Base-by-base conservation (phyloP, 2,888 invertebrate species). In the Gasteruption jaculator region DNA sequence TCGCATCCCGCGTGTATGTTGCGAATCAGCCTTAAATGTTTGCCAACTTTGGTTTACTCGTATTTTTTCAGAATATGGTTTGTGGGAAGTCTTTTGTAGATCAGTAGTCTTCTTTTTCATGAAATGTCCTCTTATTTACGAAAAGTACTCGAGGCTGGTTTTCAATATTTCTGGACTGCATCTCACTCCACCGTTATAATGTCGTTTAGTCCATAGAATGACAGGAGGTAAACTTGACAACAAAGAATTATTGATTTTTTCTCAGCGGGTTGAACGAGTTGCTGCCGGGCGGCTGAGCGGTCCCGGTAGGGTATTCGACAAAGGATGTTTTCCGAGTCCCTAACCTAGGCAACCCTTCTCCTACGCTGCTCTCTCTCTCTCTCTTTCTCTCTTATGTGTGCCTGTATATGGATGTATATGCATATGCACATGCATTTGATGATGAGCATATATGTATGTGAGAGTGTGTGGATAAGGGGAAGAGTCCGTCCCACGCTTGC, bases 301-400 rank as follows among this genome's bases (percentile, higher is more conserved):
- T 65, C 65, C 63, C 66, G 65, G 61, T 61, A 62, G 67, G 64
- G 66, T 66, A 64, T 67, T 65, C 62, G 65, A 68, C 68, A 69
- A 68, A 69, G 66, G 65, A 66, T 67, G 65, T 68, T 69, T 68
- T 68, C 65, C 67, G 55, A 65, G 65, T 67, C 65, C 65, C 67
- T 68, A 68, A 68, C 67, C 67, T 68, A 66, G 69, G 64, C 59
- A 68, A 68, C 68, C 67, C 65, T 67, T 67, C 60, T 62, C 58
- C 61, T 58, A 59, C 61, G 54, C 56, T 50, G 12, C 33, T 22
- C 45, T 42, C 26, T 34, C 38, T 30, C 19, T 22, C 30, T 18
- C 41, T 36, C 38, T 46, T 44, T 46, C 33, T 35, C 43, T 41
- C 37, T 35, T 38, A 41, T 44, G 27, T 40, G 39, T 38, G 38